A percentile compares a stretch with the other conserved stretches of the same genome.
phyloP scores from a whole-genome alignment of 2,797 vertebrate genomes.

The Natrix natrix region DNA sequence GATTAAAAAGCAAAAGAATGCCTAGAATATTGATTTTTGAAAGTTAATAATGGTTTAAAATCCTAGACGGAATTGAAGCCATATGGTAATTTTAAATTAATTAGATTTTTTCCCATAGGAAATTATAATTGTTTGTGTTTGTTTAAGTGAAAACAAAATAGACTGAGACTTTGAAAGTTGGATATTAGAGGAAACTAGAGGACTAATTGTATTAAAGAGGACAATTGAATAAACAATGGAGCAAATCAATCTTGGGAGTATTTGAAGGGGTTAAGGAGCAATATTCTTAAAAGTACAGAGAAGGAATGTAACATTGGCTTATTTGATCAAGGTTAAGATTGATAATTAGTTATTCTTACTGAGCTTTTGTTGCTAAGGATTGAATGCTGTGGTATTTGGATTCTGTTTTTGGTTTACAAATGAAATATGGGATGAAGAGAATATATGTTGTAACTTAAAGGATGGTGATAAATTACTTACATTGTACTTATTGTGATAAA shows the following conservation, averaged over 20 bases:
- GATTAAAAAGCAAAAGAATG: background rate
- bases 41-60: background rate
- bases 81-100: background rate
- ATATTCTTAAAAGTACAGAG: background rate
- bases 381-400: background rate
- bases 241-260: background rate
- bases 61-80: background rate
- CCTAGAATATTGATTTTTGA: background rate
- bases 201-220: background rate
- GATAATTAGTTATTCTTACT: background rate
- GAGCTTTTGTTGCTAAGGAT: background rate
- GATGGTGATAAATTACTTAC: background rate
- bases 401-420: background rate
- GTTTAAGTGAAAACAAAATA: background rate
- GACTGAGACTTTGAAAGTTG: background rate
- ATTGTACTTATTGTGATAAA: background rate
- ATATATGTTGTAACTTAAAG: background rate
- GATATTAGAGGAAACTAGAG: background rate
- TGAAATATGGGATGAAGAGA: background rate
- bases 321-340: background rate
- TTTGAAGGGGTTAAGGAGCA: background rate
- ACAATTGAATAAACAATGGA: background rate
- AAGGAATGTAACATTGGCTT: background rate
- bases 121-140: background rate
- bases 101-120: background rate